Conservation (phyloP, 2,888 invertebrate genomes). For the Cephus pygmeus region DNA sequence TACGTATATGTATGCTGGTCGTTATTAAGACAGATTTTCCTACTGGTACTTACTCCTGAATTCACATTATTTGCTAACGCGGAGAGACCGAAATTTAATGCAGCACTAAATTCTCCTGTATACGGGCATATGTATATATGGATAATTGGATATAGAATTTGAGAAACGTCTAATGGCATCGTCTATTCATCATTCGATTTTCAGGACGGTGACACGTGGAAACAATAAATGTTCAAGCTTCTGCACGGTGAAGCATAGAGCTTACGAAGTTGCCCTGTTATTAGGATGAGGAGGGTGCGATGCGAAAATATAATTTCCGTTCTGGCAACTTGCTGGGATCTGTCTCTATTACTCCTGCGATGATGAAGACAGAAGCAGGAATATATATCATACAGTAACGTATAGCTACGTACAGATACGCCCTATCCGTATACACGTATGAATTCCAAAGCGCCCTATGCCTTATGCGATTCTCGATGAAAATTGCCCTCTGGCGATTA, state of each 20-base stretch:
- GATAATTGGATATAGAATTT: background rate
- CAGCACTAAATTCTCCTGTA: background rate
- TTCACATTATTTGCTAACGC: background rate
- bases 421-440: background rate
- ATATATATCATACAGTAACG: background rate
- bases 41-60: background rate
- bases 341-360: conserved; percentile 36
- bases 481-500: background rate
- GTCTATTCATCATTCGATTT: background rate
- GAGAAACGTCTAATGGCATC: background rate
- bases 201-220: background rate
- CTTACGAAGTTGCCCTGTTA: conserved; percentile 33
- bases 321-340: conserved; percentile 32
- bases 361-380: conserved; percentile 12
- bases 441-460: background rate
- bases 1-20: conserved; percentile 2
- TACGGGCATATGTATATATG: background rate
- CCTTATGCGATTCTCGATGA: background rate
- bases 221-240: background rate
- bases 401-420: background rate
- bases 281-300: conserved; percentile 27
- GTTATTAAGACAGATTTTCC: background rate
- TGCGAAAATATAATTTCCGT: conserved; percentile 49
- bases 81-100: background rate
- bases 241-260: background rate